Percentiles rank a stretch among this genome's conserved stretches.
Conservation (phyloP, 2,888 invertebrate species). For the Hermaeophaga mercurialis region DNA sequence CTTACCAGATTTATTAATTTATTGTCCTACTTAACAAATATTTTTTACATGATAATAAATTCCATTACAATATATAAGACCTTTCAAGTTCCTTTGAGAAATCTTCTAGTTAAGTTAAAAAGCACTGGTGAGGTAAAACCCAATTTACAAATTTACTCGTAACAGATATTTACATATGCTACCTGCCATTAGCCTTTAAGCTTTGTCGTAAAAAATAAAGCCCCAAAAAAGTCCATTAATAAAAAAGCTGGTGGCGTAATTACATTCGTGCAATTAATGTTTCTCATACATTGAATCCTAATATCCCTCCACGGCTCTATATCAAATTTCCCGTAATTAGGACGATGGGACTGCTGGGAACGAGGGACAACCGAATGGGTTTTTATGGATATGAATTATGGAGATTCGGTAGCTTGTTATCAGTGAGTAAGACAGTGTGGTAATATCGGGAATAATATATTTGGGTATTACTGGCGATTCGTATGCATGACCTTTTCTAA, state of each 20-base stretch:
- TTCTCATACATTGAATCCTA: slow-evolving; percentile 20
- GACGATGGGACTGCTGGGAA: slow-evolving; percentile 18
- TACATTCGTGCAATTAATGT: slow-evolving; percentile 10
- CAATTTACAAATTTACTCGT: no score
- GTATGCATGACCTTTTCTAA: slow-evolving; percentile 49
- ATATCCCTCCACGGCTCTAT: slow-evolving; percentile 15
- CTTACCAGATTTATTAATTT: no score
- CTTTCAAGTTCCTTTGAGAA: no score
- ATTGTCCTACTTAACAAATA: no score
- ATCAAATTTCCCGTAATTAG: slow-evolving; percentile 27
- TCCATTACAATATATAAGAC: no score
- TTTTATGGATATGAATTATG: slow-evolving; percentile 43
- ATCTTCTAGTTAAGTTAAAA: no score
- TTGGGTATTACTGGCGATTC: slow-evolving; percentile 50
- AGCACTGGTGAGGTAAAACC: no score
- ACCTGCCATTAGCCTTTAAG: neutral
- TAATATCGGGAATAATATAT: slow-evolving; percentile 51
- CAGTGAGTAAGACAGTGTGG: slow-evolving; percentile 50
- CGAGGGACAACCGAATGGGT: slow-evolving; percentile 18
- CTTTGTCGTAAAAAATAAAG: neutral
- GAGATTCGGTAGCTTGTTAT: slow-evolving; percentile 45
- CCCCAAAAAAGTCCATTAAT: neutral
- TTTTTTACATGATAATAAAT: no score
- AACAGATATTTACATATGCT: neutral
- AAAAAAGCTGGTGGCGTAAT: slow-evolving; percentile 1